phyloP scores from a whole-genome alignment of 2,113 vertebrate genomes.

The Lepidothrix coronata region DNA sequence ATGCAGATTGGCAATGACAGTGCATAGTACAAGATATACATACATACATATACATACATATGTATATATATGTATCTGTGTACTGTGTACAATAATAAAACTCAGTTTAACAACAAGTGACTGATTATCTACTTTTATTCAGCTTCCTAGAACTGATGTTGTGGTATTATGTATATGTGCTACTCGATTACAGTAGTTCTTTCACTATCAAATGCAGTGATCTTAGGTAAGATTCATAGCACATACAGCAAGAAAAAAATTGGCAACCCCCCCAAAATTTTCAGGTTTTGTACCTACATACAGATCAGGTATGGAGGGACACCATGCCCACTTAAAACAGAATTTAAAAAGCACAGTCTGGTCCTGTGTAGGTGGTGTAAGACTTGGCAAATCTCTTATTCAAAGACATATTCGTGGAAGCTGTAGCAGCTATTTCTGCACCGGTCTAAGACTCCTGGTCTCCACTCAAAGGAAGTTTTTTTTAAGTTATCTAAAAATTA shows the following conservation, averaged over 20 bases:
- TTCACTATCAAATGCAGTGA: neutral
- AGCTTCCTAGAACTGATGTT: neutral
- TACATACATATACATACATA: neutral
- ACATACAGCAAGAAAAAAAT: neutral
- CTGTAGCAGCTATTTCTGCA: neutral
- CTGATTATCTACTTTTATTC: neutral
- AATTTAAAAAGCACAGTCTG: neutral
- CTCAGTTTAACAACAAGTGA: neutral
- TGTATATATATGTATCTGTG: neutral
- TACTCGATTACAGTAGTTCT: neutral
- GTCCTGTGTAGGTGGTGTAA: neutral
- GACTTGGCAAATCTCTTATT: neutral
- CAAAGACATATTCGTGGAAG: neutral
- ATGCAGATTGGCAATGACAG: neutral
- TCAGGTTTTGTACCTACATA: neutral
- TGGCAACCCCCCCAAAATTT: neutral
- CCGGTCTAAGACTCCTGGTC: neutral
- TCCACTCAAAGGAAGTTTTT: neutral
- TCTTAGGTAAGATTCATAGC: neutral
- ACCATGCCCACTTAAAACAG: neutral
- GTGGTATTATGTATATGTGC: rapidly evolving
- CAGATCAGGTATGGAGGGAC: neutral
- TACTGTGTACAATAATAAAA: neutral
- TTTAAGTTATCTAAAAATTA: neutral
- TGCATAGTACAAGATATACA: neutral